Conservation (phyloP, 2,797 vertebrate genomes). For the Protonibea diacanthus region DNA sequence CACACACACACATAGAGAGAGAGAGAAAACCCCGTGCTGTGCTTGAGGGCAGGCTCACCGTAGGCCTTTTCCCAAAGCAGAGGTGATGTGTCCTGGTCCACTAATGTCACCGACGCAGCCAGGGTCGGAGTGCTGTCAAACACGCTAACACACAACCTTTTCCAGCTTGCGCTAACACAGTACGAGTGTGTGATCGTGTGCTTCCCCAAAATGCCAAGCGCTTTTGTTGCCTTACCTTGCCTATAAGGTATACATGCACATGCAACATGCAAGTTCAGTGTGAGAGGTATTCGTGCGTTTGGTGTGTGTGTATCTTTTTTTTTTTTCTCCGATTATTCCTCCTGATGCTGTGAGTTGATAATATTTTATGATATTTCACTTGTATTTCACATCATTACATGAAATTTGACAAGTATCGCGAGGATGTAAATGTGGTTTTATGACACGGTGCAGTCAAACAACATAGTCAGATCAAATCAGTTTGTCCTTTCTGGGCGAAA, state of each 20-base stretch:
- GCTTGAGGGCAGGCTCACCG: slow-evolving; percentile 61
- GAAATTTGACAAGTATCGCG: neutral
- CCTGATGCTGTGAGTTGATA: neutral
- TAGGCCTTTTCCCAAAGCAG: slow-evolving; percentile 78
- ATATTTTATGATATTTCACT: neutral
- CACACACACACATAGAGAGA: slow-evolving; percentile 41
- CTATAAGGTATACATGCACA: slow-evolving; percentile 37
- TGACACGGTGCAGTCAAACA: neutral
- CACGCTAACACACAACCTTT: slow-evolving; percentile 81
- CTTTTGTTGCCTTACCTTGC: slow-evolving; percentile 41
- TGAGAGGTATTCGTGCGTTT: neutral
- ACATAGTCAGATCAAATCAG: neutral
- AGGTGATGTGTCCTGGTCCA: slow-evolving; percentile 77
- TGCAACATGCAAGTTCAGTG: slow-evolving; percentile 10
- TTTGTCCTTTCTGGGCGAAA: neutral
- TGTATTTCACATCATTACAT: neutral
- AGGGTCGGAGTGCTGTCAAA: slow-evolving; percentile 75
- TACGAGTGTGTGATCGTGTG: slow-evolving; percentile 64
- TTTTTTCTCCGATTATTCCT: neutral
- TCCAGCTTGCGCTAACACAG: slow-evolving; percentile 59
- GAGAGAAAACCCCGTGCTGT: slow-evolving; percentile 51
- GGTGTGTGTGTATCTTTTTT: slow-evolving; percentile 2
- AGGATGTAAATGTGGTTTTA: neutral
- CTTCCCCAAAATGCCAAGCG: slow-evolving; percentile 72
- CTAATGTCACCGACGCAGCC: slow-evolving; percentile 77